Base-by-base conservation (phyloP, 2,888 invertebrate species). In the Autographa gamma region DNA sequence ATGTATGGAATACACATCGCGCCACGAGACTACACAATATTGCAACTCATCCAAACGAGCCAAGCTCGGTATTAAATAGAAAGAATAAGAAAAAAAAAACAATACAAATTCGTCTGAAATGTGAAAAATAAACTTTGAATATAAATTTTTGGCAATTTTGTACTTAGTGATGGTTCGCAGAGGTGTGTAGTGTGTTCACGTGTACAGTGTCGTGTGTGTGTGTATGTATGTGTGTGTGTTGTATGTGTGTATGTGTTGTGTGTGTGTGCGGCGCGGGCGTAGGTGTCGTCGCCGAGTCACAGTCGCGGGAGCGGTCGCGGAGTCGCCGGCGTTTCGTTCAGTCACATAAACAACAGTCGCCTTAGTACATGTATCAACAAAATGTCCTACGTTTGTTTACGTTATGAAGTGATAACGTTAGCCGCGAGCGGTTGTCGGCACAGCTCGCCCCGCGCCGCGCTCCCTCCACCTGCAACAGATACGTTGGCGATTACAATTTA, bases 121-220 rank as follows among this genome's bases (percentile, higher is more conserved):
- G 85, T 79, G 80, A 77, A 85, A 86, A 79, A 81, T 77, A 79
- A 82, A 85, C 80, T 85, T 87, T 89, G 85, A 89, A 87, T 89
- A 90, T 87, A 89, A 84, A 85, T 94, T 94, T 95, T 95, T 95
- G 95, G 95, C 95, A 93, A 94, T 94, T 95, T 95, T 95, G 95
- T 95, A 95, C 95, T 95, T 93, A 92, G 93, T 93, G 93, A 93
- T 93, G 91, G 86, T 87, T 90, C 88, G 88, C 89, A 89, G 87
- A 88, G 85, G 85, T 88, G 90, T 88, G 85, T 82, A 76, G 81
- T 79, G 76, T 85, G 71, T 85, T 79, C 80, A 78, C 81, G 79
- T 85, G 81, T 84, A 84, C 71, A 65, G 82, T 81, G 81, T 80
- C 64, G 69, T 74, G 80, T 76, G 82, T 84, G 81, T 81, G 69